Conservation (phyloP, 2,888 invertebrate genomes). For the Trichopria drosophilae region DNA sequence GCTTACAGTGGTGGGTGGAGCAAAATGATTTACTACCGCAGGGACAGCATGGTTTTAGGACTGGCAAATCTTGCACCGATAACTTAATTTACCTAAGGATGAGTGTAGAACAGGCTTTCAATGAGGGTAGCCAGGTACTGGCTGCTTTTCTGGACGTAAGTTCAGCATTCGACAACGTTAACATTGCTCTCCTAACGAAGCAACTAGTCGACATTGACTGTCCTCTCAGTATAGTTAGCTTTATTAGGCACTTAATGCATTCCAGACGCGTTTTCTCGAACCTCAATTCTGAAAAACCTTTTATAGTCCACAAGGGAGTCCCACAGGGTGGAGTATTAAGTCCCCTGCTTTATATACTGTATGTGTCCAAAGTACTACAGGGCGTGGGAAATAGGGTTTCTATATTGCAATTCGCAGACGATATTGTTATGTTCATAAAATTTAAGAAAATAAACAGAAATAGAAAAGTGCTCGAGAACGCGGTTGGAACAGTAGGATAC, state of each 20-base stretch:
- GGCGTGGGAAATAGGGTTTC: neutral
- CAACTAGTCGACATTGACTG: conserved; percentile 14
- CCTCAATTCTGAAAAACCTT: neutral
- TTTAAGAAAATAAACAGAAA: neutral
- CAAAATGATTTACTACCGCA: too few species aligned
- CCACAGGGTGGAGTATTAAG: conserved; percentile 32
- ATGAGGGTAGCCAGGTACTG: too few species aligned
- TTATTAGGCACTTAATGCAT: conserved; percentile 10
- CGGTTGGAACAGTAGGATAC: neutral
- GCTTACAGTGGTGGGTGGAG: conserved; percentile 28
- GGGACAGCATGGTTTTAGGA: too few species aligned
- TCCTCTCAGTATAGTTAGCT: conserved; percentile 4
- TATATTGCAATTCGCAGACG: conserved; percentile 7
- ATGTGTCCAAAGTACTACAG: conserved; percentile 11
- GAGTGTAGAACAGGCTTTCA: too few species aligned
- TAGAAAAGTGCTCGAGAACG: neutral
- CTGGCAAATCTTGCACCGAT: too few species aligned
- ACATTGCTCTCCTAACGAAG: too few species aligned
- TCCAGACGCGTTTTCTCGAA: conserved; percentile 6
- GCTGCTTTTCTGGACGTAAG: too few species aligned
- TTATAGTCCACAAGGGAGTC: conserved; percentile 24
- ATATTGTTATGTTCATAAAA: neutral
- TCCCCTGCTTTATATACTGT: conserved; percentile 24
- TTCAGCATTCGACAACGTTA: too few species aligned
- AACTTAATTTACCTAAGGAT: too few species aligned